A percentile compares a stretch with the other conserved stretches of the same genome.
These are phyloP conservation scores for Proterorhinus semilunaris DNA, from an alignment of 2,113 vertebrate genomes.

Conservation along the genomic window DNA sequence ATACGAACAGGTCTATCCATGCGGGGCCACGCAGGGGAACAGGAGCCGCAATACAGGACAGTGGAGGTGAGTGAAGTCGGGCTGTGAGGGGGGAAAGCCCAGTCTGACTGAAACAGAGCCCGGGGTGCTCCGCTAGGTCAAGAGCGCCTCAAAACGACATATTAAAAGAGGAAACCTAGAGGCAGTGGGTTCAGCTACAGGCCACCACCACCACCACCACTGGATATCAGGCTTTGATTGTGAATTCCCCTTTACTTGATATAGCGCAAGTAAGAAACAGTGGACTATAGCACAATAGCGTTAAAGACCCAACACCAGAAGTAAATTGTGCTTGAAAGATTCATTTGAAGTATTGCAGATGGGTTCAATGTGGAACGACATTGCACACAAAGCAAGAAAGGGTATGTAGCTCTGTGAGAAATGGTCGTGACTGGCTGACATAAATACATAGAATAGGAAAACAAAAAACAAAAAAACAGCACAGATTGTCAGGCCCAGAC, in stretches of 20 bases:
- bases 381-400: too few species aligned
- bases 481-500: too few species aligned
- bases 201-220: background rate
- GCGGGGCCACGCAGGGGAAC: conserved; percentile 30
- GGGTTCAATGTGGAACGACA: too few species aligned
- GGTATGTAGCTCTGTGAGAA: too few species aligned
- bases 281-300: too few species aligned
- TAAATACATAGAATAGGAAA: too few species aligned
- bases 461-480: too few species aligned
- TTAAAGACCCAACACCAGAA: too few species aligned
- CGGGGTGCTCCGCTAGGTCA: conserved; percentile 10
- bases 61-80: conserved; percentile 25
- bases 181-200: background rate
- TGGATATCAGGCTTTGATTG: conserved; percentile 16
- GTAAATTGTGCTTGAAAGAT: too few species aligned
- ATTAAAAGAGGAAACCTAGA: conserved; percentile 1
- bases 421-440: too few species aligned
- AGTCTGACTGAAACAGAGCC: conserved; percentile 16
- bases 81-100: conserved; percentile 5
- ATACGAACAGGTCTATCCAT: conserved; percentile 34
- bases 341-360: too few species aligned
- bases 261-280: background rate
- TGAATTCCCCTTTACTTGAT: background rate
- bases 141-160: background rate
- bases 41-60: conserved; percentile 20